Evolutionary conservation across 2,888 invertebrate species (phyloP).

Genomic region (Amphiduros pacificus): DNA sequence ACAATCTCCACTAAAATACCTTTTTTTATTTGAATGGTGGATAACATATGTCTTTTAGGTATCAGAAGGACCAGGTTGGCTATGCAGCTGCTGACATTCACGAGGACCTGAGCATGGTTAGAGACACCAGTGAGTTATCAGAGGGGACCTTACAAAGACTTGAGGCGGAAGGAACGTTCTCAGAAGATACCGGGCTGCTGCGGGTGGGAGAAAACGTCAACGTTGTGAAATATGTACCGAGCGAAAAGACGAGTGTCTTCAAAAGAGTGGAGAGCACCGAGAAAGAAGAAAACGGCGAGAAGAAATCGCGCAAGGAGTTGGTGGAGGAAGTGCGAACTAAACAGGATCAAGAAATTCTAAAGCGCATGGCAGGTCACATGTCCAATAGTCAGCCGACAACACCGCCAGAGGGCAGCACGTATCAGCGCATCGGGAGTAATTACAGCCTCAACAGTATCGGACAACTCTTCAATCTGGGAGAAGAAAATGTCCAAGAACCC

Average conservation of each 20-base stretch:
- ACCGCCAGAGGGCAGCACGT: constrained; percentile 32
- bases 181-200: constrained; percentile 23
- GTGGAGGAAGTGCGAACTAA: constrained; percentile 12
- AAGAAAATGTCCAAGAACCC: constrained; percentile 17
- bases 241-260: constrained; percentile 22
- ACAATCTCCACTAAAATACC: too few relatives aligned
- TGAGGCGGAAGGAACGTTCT: not conserved
- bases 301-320: constrained; percentile 3
- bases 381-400: constrained; percentile 7
- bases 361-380: constrained; percentile 16
- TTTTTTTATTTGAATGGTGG: too few relatives aligned
- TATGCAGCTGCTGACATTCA: constrained; percentile 15
- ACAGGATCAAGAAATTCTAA: constrained; percentile 7
- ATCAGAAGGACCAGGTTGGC: constrained; percentile 27
- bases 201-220: constrained; percentile 21
- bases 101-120: constrained; percentile 4
- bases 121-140: not conserved
- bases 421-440: constrained; percentile 34
- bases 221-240: constrained; percentile 25
- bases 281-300: constrained; percentile 17
- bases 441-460: constrained; percentile 39
- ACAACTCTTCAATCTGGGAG: constrained; percentile 36
- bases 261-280: constrained; percentile 15
- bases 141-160: not conserved
- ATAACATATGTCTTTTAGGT: too few relatives aligned